Evolutionary conservation across 2,113 vertebrate species (phyloP).

Genomic region (Caretta caretta): DNA sequence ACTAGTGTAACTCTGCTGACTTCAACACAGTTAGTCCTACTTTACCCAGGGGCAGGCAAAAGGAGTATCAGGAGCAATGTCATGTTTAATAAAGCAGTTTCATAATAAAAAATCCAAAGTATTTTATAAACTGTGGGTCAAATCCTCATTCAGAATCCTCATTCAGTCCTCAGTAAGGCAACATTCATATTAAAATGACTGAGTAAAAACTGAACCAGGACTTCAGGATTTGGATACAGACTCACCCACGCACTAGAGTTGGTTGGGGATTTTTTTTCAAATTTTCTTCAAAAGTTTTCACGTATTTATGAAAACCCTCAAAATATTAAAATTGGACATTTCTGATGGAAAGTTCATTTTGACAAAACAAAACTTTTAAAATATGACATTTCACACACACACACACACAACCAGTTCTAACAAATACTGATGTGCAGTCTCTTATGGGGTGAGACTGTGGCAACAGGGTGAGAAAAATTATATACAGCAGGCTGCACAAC

Average conservation of each 20-base stretch:
- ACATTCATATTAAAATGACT: neutral
- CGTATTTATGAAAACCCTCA: neutral
- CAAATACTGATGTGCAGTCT: fast-evolving
- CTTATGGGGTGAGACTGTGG: neutral
- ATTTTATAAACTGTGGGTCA: neutral
- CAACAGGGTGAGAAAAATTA: neutral
- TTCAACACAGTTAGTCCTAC: neutral
- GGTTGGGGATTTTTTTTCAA: neutral
- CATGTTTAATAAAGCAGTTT: neutral
- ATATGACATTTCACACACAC: neutral
- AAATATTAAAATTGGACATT: neutral
- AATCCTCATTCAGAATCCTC: neutral
- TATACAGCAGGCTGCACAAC: neutral
- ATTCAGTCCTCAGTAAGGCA: neutral
- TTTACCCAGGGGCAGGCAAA: neutral
- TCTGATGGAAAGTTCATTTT: neutral
- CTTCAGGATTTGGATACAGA: neutral
- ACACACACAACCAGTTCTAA: neutral
- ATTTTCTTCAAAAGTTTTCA: neutral
- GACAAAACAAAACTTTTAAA: neutral
- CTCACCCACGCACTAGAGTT: neutral
- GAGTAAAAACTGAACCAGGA: neutral
- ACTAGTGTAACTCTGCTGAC: neutral
- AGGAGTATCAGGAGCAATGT: neutral
- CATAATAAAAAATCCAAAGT: neutral